These are phyloP conservation scores for Porites divaricata DNA, from an alignment of 92 coral and sea anemone species.

Conservation along the genomic window DNA sequence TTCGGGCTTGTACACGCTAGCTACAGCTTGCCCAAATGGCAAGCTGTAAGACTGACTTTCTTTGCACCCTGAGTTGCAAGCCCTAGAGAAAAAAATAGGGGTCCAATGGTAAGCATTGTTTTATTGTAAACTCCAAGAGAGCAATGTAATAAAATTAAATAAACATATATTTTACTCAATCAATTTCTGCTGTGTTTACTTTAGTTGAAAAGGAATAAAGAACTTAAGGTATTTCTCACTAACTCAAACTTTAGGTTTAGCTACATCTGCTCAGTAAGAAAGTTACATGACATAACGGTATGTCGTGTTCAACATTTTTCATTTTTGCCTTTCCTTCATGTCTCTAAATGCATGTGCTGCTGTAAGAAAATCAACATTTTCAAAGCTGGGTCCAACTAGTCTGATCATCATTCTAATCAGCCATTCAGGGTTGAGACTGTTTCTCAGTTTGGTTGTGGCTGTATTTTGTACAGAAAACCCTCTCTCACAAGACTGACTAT, in stretches of 20 bases:
- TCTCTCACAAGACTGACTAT: constrained; percentile 31
- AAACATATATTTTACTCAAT: not conserved
- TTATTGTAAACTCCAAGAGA: not conserved
- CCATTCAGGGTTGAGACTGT: constrained; percentile 33
- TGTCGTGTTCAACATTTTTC: not conserved
- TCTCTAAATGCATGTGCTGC: constrained; percentile 27
- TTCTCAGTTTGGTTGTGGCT: constrained; percentile 22
- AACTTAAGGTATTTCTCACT: not conserved
- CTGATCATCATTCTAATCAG: constrained; percentile 37
- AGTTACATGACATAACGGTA: not conserved
- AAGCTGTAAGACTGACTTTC: no score
- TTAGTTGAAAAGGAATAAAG: no score
- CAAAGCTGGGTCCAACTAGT: constrained; percentile 26
- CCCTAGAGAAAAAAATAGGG: not conserved
- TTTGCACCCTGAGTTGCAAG: no score
- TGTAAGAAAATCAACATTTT: constrained; percentile 30
- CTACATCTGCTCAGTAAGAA: not conserved
- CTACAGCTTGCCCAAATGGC: no score
- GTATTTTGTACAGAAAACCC: constrained; percentile 39
- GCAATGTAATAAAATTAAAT: not conserved
- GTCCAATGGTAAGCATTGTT: not conserved
- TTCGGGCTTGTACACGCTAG: no score
- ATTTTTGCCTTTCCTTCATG: constrained; percentile 36
- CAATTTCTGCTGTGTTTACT: no score
- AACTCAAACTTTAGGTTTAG: not conserved